A percentile compares a stretch with the other conserved stretches of the same genome.
Conservation (phyloP, 2,797 vertebrate genomes). For the Microctenopoma stevenorrisi region DNA sequence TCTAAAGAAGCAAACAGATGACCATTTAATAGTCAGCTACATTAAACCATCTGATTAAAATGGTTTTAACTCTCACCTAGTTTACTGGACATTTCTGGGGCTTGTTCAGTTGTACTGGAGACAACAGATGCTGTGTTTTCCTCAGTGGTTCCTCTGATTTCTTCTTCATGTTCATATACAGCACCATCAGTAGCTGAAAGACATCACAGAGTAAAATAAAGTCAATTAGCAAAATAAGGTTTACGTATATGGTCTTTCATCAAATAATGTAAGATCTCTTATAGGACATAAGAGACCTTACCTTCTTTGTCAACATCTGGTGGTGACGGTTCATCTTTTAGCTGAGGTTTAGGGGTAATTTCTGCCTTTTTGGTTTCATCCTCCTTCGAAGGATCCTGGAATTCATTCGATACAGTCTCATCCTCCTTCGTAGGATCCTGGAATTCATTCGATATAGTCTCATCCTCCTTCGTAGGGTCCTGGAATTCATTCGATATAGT, state of each 20-base stretch:
- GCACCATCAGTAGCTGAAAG: conserved; percentile 38
- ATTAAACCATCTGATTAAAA: neutral
- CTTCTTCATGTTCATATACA: conserved; percentile 18
- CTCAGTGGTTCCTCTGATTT: conserved; percentile 16
- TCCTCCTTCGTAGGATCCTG: too few species aligned
- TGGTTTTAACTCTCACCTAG: conserved; percentile 41
- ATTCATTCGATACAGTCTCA: neutral
- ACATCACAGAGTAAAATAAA: neutral
- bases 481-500: too few species aligned
- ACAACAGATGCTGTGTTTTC: neutral
- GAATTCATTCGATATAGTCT: too few species aligned
- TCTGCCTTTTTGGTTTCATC: conserved; percentile 30
- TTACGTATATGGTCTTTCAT: neutral
- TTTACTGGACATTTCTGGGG: conserved; percentile 25
- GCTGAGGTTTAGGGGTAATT: conserved; percentile 21
- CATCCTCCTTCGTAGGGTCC: too few species aligned
- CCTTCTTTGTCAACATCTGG: conserved; percentile 37
- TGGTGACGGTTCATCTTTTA: conserved; percentile 8
- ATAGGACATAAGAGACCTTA: neutral
- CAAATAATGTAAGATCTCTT: neutral
- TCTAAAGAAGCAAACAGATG: conserved; percentile 37
- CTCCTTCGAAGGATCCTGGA: conserved; percentile 18
- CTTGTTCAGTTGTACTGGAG: conserved; percentile 17
- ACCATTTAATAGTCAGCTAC: conserved; percentile 1
- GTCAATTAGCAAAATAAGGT: neutral